Base-by-base conservation (phyloP, 2,888 invertebrate species). In the Eupithecia subfuscata region DNA sequence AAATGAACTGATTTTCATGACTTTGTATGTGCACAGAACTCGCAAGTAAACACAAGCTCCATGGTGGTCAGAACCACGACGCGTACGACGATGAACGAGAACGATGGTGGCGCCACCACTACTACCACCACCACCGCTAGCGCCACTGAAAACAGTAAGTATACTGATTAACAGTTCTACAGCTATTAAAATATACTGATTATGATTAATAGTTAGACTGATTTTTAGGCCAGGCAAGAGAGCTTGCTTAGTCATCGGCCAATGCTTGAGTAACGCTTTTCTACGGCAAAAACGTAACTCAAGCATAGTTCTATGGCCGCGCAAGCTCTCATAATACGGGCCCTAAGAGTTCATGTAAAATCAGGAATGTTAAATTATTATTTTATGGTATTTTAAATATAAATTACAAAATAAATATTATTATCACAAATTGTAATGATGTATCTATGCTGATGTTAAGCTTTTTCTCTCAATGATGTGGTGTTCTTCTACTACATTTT, bases 31-130 rank as follows among this genome's bases (percentile, higher is more conserved):
- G 0, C 83, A 48, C 48, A 95, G 95, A 95, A 95, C 81, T 91
- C 95, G 75, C 95, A 95, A 88, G 95, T 95, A 81, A 95, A 95
- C 90, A 95, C 95, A 45, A 94, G 93, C 75, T 95, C 95, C 45
- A 95, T 95, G 90, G 95, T 96, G 76, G 95, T 96, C 77, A 96
- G 96, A 84, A 96, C 96, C 81, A 96, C 96, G 48, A 96, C 96
- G 67, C 95, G 96, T 73, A 96, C 96, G 63, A 95, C 95, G 68
- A 89, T 95, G 80, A 95, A 93, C 90, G 95, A 95, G 81, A 88
- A 83, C 84, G 88, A 82, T 82, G 84, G 83, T 1, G 92, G 89
- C 80, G 91, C 89, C 25, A 85, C 82, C 69, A 84, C 87, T 77
- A 90, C 91, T 67, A 91, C 91, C 72, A 91, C 91, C 40, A 90